phyloP scores from a whole-genome alignment of 2,888 invertebrate genomes.

The Iselma pallidipennis region DNA sequence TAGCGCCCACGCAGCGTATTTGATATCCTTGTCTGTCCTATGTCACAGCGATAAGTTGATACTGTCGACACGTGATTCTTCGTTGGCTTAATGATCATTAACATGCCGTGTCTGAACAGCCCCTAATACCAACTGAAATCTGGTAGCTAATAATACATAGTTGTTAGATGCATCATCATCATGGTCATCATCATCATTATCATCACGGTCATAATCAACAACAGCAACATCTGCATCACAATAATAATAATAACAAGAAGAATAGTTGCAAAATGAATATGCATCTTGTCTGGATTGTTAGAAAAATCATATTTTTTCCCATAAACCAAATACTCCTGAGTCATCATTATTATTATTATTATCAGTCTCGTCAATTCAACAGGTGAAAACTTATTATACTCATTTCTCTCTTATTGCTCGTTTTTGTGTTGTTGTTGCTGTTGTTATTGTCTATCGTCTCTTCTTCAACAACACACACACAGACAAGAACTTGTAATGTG shows the following conservation, averaged over 20 bases:
- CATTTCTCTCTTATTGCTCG: too few species aligned
- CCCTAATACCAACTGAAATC: too few species aligned
- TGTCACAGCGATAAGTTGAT: too few species aligned
- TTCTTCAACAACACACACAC: neutral
- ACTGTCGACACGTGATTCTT: too few species aligned
- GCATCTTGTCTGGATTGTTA: conserved; percentile 9
- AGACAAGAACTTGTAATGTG: conserved; percentile 25
- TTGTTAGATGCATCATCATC: conserved; percentile 13
- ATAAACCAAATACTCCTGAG: conserved; percentile 24
- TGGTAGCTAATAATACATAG: conserved; percentile 29
- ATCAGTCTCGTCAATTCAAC: conserved; percentile 34
- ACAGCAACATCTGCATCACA: neutral
- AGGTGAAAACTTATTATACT: conserved; percentile 33
- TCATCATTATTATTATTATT: conserved; percentile 36
- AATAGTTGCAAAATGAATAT: conserved; percentile 12
- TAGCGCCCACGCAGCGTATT: too few species aligned
- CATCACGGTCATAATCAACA: neutral
- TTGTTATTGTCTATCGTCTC: neutral
- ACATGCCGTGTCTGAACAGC: too few species aligned
- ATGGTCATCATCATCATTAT: neutral
- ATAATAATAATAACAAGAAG: conserved; percentile 1
- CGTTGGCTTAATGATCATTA: too few species aligned
- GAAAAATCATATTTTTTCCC: conserved; percentile 10
- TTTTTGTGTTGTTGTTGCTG: neutral
- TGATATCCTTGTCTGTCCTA: too few species aligned